Evolutionary conservation across 1,140 invertebrate species (phyloP).

Genomic region (Hylaeus volcanicus): DNA sequence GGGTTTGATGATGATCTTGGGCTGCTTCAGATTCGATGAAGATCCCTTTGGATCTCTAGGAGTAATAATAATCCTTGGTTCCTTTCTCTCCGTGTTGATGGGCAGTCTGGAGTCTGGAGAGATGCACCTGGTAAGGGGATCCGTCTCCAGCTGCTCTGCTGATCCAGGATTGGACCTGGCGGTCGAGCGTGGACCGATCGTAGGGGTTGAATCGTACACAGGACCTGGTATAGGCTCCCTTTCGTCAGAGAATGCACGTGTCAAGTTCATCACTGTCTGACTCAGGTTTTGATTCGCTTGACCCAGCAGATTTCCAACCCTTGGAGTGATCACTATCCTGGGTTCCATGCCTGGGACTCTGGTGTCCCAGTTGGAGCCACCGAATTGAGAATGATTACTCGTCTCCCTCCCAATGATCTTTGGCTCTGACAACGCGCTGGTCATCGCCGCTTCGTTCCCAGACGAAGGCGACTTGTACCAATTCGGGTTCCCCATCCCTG

Average conservation of each 20-base stretch:
- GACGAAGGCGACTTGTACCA: conserved; percentile 64
- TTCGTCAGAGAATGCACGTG: neutral
- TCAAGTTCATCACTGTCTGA: conserved; percentile 7
- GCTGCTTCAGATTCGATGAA: conserved; percentile 67
- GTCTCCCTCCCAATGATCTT: conserved; percentile 35
- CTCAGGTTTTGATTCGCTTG: conserved; percentile 55
- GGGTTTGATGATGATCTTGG: conserved; percentile 81
- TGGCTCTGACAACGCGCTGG: conserved; percentile 46
- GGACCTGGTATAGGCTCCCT: conserved; percentile 20
- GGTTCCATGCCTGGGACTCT: conserved; percentile 20
- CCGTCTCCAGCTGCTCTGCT: neutral
- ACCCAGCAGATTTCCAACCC: conserved; percentile 58
- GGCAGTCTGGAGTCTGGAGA: neutral
- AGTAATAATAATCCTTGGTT: conserved; percentile 66
- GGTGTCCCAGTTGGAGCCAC: conserved; percentile 42
- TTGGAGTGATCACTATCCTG: conserved; percentile 66
- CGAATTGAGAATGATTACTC: conserved; percentile 15
- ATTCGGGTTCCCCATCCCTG: conserved; percentile 66
- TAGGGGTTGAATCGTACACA: neutral
- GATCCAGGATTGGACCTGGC: neutral
- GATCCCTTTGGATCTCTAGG: conserved; percentile 44
- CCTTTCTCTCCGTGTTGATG: conserved; percentile 45
- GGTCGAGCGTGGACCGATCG: neutral
- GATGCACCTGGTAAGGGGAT: neutral
- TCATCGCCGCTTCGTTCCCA: conserved; percentile 27